Evolutionary conservation across 2,113 vertebrate species (phyloP).

Genomic region (Aplodontia rufa): DNA sequence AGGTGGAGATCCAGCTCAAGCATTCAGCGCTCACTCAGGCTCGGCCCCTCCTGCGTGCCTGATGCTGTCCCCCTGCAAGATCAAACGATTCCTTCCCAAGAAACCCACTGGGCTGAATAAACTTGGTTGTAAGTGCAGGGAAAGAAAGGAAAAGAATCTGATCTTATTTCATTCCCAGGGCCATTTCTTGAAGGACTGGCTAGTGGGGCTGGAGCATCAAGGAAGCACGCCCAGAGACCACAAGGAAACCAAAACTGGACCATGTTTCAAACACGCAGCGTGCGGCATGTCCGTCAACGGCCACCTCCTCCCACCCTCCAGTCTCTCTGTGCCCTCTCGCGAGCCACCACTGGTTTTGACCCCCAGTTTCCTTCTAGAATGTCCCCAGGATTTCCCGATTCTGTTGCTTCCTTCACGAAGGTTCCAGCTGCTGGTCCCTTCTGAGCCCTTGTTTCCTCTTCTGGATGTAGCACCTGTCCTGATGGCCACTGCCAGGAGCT

Average conservation of each 20-base stretch:
- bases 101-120: not conserved
- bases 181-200: not conserved
- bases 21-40: not conserved
- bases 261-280: not conserved
- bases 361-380: not conserved
- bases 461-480: rapidly evolving
- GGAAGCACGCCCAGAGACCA: not conserved
- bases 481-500: rapidly evolving
- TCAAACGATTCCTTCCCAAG: not conserved
- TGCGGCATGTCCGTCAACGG: not conserved
- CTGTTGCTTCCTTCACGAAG: not conserved
- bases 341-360: rapidly evolving
- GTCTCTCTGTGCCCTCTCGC: not conserved
- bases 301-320: no score
- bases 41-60: not conserved
- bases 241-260: not conserved
- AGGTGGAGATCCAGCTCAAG: not conserved
- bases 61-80: not conserved
- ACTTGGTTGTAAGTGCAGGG: not conserved
- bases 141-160: not conserved
- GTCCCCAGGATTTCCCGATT: not conserved
- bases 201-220: not conserved
- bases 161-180: not conserved
- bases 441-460: not conserved
- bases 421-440: not conserved